These are phyloP conservation scores for Lagorchestes hirsutus DNA, from an alignment of 2,797 vertebrate genomes.

Conservation along the genomic window DNA sequence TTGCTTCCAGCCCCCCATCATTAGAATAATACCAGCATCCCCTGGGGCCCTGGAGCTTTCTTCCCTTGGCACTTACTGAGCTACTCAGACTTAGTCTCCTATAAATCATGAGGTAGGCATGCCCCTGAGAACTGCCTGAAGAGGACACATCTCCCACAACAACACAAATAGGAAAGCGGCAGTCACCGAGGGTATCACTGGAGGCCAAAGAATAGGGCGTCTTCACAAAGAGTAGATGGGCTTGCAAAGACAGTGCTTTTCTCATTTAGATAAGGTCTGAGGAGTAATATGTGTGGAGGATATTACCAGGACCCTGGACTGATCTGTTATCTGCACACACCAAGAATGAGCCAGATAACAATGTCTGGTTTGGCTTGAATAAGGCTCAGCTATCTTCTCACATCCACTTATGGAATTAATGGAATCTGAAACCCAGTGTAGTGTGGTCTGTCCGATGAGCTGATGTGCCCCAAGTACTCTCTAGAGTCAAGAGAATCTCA, in stretches of 20 bases:
- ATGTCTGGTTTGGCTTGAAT: background rate
- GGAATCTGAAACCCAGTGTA: background rate
- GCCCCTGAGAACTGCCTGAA: background rate
- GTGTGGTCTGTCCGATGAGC: background rate
- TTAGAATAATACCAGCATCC: background rate
- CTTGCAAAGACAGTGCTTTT: background rate
- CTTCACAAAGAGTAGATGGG: background rate
- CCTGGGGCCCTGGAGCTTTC: background rate
- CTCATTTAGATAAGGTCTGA: constrained; percentile 74
- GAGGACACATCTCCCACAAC: background rate
- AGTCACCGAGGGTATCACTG: background rate
- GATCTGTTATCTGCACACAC: background rate
- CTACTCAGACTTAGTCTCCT: background rate
- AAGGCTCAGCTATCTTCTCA: background rate
- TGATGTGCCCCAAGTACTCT: background rate
- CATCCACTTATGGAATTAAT: background rate
- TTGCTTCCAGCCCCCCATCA: background rate
- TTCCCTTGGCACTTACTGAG: background rate
- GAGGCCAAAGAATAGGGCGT: background rate
- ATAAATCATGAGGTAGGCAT: background rate
- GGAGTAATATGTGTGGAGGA: constrained; percentile 70
- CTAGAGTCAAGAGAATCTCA: background rate
- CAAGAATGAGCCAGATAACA: background rate
- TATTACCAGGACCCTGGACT: background rate
- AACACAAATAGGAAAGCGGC: background rate